Evolutionary conservation across 2,113 vertebrate genomes (phyloP), one percentile per base, ranked within the genome.

Genomic region (Phalacrocorax pelagicus): DNA sequence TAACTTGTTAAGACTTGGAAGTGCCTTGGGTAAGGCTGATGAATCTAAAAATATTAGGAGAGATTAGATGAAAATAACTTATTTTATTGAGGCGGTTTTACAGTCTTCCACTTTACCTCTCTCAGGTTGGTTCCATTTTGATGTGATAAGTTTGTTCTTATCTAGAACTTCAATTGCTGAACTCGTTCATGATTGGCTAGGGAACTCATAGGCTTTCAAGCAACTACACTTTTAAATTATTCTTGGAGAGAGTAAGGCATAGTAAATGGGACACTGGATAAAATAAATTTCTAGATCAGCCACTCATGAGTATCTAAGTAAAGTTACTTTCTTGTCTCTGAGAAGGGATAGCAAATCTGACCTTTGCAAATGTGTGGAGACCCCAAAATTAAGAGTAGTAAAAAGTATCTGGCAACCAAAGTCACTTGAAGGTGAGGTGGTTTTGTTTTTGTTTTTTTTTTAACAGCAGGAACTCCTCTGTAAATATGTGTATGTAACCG

Each of bases 101-200:
- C 5, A 67, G 58, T 29, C 18, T 17, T 29, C 16, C 3, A 23
- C 13, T 74, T 81, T 27, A 27, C 57, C 54, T 90, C 17, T 40
- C 65, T 75, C 22, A 11, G 9, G 12, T 12, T 46, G 24, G 51
- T 34, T 59, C 36, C 26, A 24, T 49, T 87, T 72, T 73, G 13
- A 26, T 58, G 40, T 14, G 29, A 51, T 44, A 77, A 9, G 21
- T 82, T 86, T 78, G 38, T 59, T 92, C 34, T 86, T 24, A 77
- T 52, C 30, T 27, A 57, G 30, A 88, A 63, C 27, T 80, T 77
- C 3, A 70, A n/a, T 10, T 87, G 47, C 38, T 74, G 16, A 90
- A 63, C 23, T 75, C 0, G 0, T 30, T 73, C 13, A 24, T 30
- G 26, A 67, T 0, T 12, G 57, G 21, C 40, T 82, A 30, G 36